phyloP scores from a whole-genome alignment of 2,797 vertebrate species.

The Manis pentadactyla region DNA sequence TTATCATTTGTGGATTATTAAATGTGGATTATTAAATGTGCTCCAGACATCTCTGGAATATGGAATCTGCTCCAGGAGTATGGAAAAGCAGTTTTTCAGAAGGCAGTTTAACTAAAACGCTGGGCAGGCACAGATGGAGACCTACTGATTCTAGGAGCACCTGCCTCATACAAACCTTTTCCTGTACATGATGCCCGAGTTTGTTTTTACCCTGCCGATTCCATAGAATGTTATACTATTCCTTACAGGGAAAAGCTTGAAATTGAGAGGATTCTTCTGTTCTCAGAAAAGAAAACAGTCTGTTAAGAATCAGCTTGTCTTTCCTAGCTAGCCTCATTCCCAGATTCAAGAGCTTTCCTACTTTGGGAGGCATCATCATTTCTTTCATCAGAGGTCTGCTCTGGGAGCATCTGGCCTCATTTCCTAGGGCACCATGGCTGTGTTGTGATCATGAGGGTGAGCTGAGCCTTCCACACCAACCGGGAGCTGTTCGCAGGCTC shows the following conservation, averaged over 20 bases:
- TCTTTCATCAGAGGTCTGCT: neutral
- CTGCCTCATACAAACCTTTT: fast-evolving
- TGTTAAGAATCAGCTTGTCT: neutral
- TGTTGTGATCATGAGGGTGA: neutral
- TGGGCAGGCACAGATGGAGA: neutral
- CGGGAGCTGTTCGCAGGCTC: neutral
- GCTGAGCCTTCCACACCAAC: neutral
- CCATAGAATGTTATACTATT: neutral
- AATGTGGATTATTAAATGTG: too few relatives aligned
- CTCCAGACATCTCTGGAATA: neutral
- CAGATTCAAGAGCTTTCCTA: neutral
- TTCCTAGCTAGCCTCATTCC: neutral
- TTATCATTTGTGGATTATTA: neutral
- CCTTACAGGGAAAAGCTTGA: neutral
- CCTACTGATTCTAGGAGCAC: neutral
- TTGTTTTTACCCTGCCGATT: neutral
- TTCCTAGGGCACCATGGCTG: neutral
- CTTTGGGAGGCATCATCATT: neutral
- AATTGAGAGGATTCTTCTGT: neutral
- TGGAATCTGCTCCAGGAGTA: neutral
- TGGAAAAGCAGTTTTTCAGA: neutral
- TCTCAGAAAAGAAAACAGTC: neutral
- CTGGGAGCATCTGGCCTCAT: neutral
- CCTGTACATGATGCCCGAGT: fast-evolving
- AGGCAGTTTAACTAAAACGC: neutral